A percentile compares a stretch with the other conserved stretches of the same genome.
phyloP scores from a whole-genome alignment of 2,113 vertebrate species.

The Muntiacus reevesi region DNA sequence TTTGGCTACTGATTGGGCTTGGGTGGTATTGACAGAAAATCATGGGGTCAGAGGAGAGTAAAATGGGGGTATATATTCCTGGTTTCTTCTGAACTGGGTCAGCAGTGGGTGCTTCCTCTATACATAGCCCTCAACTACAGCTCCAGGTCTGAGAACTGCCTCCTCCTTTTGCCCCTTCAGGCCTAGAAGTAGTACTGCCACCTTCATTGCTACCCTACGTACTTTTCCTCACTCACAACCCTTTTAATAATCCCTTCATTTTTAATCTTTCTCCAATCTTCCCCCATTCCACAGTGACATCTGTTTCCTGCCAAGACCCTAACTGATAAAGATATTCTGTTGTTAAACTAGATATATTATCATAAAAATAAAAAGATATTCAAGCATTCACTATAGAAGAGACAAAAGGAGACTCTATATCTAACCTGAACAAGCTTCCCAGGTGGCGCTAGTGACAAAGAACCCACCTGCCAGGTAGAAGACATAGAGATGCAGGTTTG shows the following conservation, averaged over 20 bases:
- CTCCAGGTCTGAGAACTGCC: neutral
- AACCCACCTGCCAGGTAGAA: neutral
- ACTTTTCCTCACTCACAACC: neutral
- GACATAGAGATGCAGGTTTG: neutral
- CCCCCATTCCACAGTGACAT: neutral
- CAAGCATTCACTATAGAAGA: neutral
- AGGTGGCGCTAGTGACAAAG: neutral
- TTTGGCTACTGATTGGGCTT: neutral
- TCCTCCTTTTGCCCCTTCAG: neutral
- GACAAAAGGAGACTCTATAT: neutral
- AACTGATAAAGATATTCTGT: neutral
- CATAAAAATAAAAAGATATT: neutral
- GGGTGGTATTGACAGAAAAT: neutral
- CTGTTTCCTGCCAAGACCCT: neutral
- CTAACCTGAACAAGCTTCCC: neutral
- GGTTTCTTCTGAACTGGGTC: neutral
- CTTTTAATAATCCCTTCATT: neutral
- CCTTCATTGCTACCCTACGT: neutral
- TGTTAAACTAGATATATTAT: neutral
- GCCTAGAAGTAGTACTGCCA: neutral
- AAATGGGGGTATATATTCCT: neutral
- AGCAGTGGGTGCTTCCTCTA: neutral
- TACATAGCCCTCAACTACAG: neutral
- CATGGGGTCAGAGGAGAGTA: neutral
- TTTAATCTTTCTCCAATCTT: neutral